These are phyloP conservation scores for Micromys minutus DNA, from an alignment of 2,113 vertebrate species.

Conservation along the genomic window DNA sequence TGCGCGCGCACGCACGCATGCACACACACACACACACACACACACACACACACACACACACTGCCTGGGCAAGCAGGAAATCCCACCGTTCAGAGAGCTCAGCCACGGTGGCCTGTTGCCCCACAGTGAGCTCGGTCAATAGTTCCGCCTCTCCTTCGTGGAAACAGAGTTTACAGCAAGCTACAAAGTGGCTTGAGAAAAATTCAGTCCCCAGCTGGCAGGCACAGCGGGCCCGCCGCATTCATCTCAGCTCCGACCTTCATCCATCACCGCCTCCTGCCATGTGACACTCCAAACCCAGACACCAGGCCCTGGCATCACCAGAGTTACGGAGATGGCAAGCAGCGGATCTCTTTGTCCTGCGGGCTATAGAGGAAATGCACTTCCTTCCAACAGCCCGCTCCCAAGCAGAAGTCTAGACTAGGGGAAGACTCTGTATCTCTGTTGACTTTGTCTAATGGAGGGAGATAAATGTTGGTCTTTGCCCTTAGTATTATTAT, in stretches of 20 bases:
- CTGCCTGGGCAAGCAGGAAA: not conserved
- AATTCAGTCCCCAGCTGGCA: constrained; percentile 53
- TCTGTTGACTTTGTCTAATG: constrained; percentile 81
- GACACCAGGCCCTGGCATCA: constrained; percentile 50
- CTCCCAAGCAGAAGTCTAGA: constrained; percentile 77
- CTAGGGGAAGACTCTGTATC: constrained; percentile 64
- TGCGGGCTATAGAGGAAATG: constrained; percentile 67
- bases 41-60: not conserved
- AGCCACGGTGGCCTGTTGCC: not conserved
- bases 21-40: not conserved
- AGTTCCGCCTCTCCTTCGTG: constrained; percentile 69
- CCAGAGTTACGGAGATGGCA: constrained; percentile 50
- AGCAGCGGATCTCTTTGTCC: constrained; percentile 81
- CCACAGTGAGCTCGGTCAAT: not conserved
- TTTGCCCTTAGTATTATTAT: constrained; percentile 76
- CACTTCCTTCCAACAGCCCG: constrained; percentile 71
- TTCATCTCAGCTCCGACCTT: constrained; percentile 77
- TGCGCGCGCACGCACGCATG: not conserved
- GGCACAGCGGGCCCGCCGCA: constrained; percentile 72
- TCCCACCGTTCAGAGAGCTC: fast-evolving
- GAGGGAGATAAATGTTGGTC: constrained; percentile 78
- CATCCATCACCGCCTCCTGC: constrained; percentile 83
- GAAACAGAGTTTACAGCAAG: constrained; percentile 62
- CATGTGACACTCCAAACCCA: constrained; percentile 63
- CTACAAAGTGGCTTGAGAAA: constrained; percentile 60